Conservation (phyloP, 2,888 invertebrate genomes). For the Dexiosoma caninum region DNA sequence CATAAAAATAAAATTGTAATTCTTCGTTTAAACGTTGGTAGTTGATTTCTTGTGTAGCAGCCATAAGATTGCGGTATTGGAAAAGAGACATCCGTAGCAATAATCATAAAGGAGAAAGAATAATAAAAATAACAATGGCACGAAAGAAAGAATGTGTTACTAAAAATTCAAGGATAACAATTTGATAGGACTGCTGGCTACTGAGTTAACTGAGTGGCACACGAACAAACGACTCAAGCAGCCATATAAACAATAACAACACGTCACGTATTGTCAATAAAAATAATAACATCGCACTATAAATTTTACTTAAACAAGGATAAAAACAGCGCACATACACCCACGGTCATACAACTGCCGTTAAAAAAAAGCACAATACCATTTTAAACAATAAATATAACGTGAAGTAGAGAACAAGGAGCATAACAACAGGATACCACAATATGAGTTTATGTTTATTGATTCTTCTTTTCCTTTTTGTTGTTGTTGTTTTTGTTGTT, state of each 20-base stretch:
- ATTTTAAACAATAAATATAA: slow-evolving; percentile 50
- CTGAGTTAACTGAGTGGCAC: neutral
- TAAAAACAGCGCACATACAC: too few relatives aligned
- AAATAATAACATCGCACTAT: slow-evolving; percentile 75
- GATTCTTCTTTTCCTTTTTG: neutral
- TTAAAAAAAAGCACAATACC: slow-evolving; percentile 26
- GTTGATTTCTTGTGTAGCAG: too few relatives aligned
- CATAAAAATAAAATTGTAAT: too few relatives aligned
- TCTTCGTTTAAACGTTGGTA: too few relatives aligned
- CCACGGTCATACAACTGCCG: neutral
- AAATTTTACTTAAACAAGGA: slow-evolving; percentile 69
- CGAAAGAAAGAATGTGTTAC: neutral
- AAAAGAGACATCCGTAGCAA: slow-evolving; percentile 23
- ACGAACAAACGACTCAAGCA: slow-evolving; percentile 27
- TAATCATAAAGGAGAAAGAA: too few relatives aligned
- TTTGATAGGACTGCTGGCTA: neutral
- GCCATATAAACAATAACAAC: slow-evolving; percentile 67
- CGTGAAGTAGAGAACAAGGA: slow-evolving; percentile 2
- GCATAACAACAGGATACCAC: neutral
- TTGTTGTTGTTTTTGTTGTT: too few relatives aligned
- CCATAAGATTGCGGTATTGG: neutral
- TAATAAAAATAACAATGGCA: slow-evolving; percentile 9
- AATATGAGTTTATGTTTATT: slow-evolving; percentile 10
- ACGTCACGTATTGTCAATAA: slow-evolving; percentile 76
- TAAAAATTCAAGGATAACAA: slow-evolving; percentile 13